Conservation (phyloP, 2,797 vertebrate species). For the Melanotaenia boesemani region DNA sequence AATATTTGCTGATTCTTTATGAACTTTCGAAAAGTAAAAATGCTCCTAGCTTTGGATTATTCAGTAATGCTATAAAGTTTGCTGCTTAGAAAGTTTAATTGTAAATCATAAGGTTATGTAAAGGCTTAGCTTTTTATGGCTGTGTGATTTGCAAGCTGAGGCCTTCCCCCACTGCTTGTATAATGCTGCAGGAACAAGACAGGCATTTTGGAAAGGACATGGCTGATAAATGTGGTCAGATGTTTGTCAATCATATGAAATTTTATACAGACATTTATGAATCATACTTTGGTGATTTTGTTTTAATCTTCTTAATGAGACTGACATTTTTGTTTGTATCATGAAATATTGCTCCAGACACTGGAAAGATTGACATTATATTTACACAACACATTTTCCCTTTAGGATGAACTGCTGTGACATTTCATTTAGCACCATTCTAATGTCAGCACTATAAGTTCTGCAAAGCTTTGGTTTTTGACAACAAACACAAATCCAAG, state of each 20-base stretch:
- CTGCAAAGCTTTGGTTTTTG: not conserved
- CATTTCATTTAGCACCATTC: slow-evolving; percentile 3
- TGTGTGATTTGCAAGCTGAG: slow-evolving; percentile 27
- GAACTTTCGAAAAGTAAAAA: slow-evolving; percentile 20
- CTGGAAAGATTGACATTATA: slow-evolving; percentile 2
- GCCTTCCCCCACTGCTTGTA: slow-evolving; percentile 20
- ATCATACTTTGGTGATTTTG: not conserved
- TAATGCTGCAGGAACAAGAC: slow-evolving; percentile 10
- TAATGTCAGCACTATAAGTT: slow-evolving; percentile 1
- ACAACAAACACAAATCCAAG: not conserved
- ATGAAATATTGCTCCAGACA: slow-evolving; percentile 13
- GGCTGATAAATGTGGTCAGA: not conserved
- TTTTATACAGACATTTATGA: not conserved
- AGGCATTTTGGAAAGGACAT: not conserved
- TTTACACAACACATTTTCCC: slow-evolving; percentile 1
- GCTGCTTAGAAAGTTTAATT: slow-evolving; percentile 30
- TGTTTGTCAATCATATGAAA: not conserved
- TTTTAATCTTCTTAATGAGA: not conserved
- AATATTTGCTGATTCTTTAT: slow-evolving; percentile 31
- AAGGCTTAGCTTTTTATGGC: slow-evolving; percentile 43
- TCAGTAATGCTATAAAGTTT: slow-evolving; percentile 32
- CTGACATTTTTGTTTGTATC: slow-evolving; percentile 9
- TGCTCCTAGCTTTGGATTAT: slow-evolving; percentile 28
- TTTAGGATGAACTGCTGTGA: slow-evolving; percentile 10
- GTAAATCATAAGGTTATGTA: slow-evolving; percentile 38